Conservation (phyloP, 2,113 vertebrate genomes). For the Geococcyx californianus region DNA sequence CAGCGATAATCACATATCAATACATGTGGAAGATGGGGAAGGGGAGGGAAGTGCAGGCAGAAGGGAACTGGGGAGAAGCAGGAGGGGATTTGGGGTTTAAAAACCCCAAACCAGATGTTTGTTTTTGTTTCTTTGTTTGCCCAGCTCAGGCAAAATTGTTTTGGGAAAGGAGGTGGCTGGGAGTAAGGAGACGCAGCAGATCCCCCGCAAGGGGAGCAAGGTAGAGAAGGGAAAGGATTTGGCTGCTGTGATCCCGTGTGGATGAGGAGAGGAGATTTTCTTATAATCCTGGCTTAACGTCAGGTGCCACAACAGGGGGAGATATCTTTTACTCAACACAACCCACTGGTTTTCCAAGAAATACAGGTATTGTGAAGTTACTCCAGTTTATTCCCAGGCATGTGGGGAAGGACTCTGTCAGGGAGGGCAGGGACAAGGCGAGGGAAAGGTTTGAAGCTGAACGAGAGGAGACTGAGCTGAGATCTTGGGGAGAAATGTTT, state of each 20-base stretch:
- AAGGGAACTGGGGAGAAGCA: not conserved
- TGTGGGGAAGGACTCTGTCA: too few relatives aligned
- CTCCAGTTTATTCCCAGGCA: too few relatives aligned
- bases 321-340: too few relatives aligned
- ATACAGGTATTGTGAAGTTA: too few relatives aligned
- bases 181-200: not conserved
- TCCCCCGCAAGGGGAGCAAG: not conserved
- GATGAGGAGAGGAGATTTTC: not conserved
- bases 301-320: not conserved
- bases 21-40: not conserved
- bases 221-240: not conserved
- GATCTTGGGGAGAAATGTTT: too few relatives aligned
- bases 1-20: not conserved
- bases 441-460: too few relatives aligned
- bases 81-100: not conserved
- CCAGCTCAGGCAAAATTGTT: not conserved
- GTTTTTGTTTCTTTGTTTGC: conserved; percentile 33
- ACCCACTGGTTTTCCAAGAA: too few relatives aligned
- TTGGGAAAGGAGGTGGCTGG: not conserved
- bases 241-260: not conserved
- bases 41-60: not conserved
- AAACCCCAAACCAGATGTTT: not conserved
- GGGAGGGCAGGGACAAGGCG: too few relatives aligned
- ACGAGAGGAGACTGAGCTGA: too few relatives aligned
- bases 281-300: not conserved